Evolutionary conservation across 2,113 vertebrate genomes (phyloP).

Genomic region (Plecotus auritus): DNA sequence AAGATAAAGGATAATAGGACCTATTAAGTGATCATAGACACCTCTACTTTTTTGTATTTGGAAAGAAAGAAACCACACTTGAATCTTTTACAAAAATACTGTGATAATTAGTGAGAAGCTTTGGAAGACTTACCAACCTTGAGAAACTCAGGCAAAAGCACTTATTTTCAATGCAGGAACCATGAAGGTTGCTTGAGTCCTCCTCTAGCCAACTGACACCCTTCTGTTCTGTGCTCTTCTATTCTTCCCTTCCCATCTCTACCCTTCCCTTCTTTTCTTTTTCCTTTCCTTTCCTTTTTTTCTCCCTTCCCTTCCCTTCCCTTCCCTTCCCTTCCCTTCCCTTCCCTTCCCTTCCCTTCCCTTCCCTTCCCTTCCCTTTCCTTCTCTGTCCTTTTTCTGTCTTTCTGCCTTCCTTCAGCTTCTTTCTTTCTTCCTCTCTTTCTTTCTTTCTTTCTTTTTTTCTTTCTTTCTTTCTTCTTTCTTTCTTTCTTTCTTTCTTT

Average conservation of each 20-base stretch:
- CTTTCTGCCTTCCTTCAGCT: too few species aligned
- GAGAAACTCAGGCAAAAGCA: background rate
- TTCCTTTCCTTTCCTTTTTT: too few species aligned
- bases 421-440: too few species aligned
- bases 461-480: too few species aligned
- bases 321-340: too few species aligned
- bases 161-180: background rate
- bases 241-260: too few species aligned
- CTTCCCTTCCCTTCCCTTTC: too few species aligned
- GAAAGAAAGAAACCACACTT: background rate
- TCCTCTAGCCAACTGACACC: background rate
- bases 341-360: fast-evolving
- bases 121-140: background rate
- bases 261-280: too few species aligned
- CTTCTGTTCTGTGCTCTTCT: background rate
- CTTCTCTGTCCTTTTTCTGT: too few species aligned
- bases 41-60: background rate
- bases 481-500: too few species aligned
- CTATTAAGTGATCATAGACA: background rate
- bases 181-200: background rate
- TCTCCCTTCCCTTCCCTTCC: fast-evolving
- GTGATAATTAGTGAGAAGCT: background rate
- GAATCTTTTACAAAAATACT: background rate
- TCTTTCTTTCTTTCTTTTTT: background rate
- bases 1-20: background rate